Conservation (phyloP, 2,113 vertebrate genomes). For the Labeo catla region DNA sequence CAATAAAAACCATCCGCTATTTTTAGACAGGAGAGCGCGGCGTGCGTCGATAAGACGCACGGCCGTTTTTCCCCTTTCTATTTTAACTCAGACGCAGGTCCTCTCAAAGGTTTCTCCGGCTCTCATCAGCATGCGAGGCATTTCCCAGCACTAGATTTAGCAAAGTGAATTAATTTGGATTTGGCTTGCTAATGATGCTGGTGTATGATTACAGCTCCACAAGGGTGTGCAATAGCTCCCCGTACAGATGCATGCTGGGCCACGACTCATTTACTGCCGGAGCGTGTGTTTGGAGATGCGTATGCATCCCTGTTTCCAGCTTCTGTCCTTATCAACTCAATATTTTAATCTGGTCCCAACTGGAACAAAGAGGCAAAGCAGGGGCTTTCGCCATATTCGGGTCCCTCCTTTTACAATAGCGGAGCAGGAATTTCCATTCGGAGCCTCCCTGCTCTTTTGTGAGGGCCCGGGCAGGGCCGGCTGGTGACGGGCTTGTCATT, state of each 20-base stretch:
- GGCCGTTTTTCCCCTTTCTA: conserved; percentile 9
- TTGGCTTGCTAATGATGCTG: conserved; percentile 99
- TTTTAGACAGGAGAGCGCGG: conserved; percentile 79
- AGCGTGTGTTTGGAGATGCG: neutral
- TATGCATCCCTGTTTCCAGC: conserved; percentile 79
- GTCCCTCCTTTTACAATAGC: conserved; percentile 61
- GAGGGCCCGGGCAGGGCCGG: conserved; percentile 85
- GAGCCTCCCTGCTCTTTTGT: conserved; percentile 87
- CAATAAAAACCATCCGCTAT: conserved; percentile 68
- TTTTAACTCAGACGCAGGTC: conserved; percentile 3
- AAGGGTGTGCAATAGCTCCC: conserved; percentile 81
- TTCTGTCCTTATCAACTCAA: conserved; percentile 60
- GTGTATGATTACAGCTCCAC: conserved; percentile 89
- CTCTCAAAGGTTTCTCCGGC: conserved; percentile 28
- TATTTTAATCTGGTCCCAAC: conserved; percentile 51
- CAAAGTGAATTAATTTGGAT: conserved; percentile 99
- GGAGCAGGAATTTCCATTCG: conserved; percentile 82
- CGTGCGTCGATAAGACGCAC: conserved; percentile 55
- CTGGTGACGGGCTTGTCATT: conserved; percentile 87
- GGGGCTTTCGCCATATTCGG: conserved; percentile 56
- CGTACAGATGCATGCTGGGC: conserved; percentile 36
- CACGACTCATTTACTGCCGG: conserved; percentile 30
- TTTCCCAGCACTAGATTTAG: conserved; percentile 92
- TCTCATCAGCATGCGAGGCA: conserved; percentile 95
- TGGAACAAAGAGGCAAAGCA: conserved; percentile 51